Percentiles rank a stretch among this genome's conserved stretches.
Conservation (phyloP, 2,113 vertebrate species). For the Cebidichthys violaceus region DNA sequence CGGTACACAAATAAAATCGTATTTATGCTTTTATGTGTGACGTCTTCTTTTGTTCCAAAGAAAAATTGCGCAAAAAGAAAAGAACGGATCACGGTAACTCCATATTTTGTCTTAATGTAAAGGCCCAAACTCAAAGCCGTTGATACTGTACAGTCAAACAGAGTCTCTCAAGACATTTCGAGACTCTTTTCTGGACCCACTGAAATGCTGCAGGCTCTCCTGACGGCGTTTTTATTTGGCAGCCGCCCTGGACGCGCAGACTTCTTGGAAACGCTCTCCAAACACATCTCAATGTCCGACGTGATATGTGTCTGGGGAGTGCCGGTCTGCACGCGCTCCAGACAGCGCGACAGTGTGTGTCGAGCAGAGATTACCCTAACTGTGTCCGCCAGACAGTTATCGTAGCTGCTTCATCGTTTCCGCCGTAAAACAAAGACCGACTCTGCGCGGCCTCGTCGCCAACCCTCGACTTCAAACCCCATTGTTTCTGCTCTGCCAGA, state of each 20-base stretch:
- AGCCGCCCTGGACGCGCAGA: conserved; percentile 8
- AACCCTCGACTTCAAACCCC: conserved; percentile 26
- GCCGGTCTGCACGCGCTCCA: conserved; percentile 40
- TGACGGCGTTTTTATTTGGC: conserved; percentile 32
- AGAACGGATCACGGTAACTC: neutral
- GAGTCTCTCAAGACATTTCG: conserved; percentile 23
- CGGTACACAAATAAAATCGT: neutral
- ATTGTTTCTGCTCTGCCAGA: conserved; percentile 4
- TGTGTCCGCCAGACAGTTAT: conserved; percentile 59
- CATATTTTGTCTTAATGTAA: neutral
- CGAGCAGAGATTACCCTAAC: conserved; percentile 56
- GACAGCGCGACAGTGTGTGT: conserved; percentile 52
- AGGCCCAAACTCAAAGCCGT: neutral
- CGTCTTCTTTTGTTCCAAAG: neutral
- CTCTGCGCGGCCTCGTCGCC: conserved; percentile 1
- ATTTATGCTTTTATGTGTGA: neutral
- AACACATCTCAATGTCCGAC: conserved; percentile 47
- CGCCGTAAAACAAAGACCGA: conserved; percentile 39
- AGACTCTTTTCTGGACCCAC: neutral
- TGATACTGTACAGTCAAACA: neutral
- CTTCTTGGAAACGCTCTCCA: conserved; percentile 32
- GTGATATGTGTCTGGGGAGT: conserved; percentile 48
- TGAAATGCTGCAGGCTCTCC: conserved; percentile 7
- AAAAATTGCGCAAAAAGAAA: neutral
- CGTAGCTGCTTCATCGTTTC: conserved; percentile 59